Evolutionary conservation across 2,888 invertebrate species (phyloP).

Genomic region (Balanococcus diminutus): DNA sequence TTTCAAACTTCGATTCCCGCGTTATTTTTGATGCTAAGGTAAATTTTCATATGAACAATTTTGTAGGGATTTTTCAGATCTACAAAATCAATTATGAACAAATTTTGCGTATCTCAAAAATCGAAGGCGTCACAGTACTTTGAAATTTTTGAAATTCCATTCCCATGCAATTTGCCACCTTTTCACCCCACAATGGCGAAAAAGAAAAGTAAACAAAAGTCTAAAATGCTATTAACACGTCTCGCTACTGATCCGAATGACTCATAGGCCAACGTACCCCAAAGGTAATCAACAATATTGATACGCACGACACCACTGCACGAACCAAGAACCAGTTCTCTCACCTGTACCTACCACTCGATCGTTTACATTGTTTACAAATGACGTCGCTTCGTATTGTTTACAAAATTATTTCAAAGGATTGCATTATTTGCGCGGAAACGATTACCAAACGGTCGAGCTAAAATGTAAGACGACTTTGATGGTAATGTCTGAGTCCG

Average conservation of each 20-base stretch:
- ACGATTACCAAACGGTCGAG: not conserved
- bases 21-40: too few species aligned
- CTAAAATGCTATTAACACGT: not conserved
- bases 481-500: not conserved
- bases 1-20: too few species aligned
- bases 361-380: not conserved
- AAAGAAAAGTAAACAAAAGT: too few species aligned
- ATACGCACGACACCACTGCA: not conserved
- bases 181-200: too few species aligned
- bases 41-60: too few species aligned
- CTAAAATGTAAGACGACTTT: not conserved
- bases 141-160: not conserved
- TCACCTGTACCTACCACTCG: not conserved
- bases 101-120: not conserved
- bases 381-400: not conserved
- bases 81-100: not conserved
- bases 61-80: too few species aligned
- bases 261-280: not conserved
- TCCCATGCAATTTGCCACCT: too few species aligned
- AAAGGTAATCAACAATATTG: not conserved
- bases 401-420: constrained; percentile 8
- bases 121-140: not conserved
- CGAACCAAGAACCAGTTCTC: not conserved
- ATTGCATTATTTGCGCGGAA: constrained; percentile 16
- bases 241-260: not conserved